phyloP scores from a whole-genome alignment of 2,888 invertebrate genomes.

The Lasioglossum malachurum region DNA sequence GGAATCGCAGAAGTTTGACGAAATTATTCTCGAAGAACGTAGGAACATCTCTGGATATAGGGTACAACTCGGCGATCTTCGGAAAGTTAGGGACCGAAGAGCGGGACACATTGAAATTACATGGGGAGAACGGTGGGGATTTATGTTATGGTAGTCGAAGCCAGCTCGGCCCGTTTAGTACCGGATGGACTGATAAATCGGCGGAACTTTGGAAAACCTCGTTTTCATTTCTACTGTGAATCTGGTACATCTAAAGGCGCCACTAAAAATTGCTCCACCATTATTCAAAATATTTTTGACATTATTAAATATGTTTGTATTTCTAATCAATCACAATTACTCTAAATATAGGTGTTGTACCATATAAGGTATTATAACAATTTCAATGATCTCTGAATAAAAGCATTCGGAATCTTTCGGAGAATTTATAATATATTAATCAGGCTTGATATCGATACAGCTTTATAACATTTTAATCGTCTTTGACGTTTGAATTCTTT shows the following conservation, averaged over 20 bases:
- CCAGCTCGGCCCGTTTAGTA: not conserved
- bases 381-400: too few species aligned
- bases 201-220: not conserved
- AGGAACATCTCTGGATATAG: not conserved
- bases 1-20: conserved; percentile 33
- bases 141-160: conserved; percentile 8
- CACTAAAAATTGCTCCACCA: too few species aligned
- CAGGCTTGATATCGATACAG: too few species aligned
- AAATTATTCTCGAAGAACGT: conserved; percentile 38
- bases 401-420: too few species aligned
- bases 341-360: too few species aligned
- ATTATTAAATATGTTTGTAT: too few species aligned
- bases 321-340: too few species aligned
- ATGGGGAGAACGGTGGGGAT: not conserved
- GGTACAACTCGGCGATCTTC: not conserved
- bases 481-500: not conserved
- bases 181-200: not conserved
- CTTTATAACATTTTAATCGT: not conserved
- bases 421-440: too few species aligned
- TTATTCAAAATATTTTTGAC: too few species aligned
- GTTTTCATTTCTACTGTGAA: not conserved
- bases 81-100: conserved; percentile 16
- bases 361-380: too few species aligned
- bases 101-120: conserved; percentile 15
- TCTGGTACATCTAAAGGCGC: not conserved